Conservation (phyloP, 2,797 vertebrate genomes). For the Tenualosa thibaudeaui region DNA sequence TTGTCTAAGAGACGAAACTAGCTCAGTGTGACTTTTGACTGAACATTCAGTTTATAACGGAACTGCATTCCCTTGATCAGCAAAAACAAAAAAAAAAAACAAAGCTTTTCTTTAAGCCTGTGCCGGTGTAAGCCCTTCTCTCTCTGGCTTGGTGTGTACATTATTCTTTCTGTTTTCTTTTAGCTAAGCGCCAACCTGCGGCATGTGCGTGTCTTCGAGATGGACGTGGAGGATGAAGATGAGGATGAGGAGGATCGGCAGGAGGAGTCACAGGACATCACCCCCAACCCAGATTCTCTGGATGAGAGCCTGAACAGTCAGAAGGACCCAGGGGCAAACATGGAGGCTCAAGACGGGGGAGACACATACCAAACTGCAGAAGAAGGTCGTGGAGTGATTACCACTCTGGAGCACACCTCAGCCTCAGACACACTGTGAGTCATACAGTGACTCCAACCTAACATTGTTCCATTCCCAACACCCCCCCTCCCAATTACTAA, state of each 20-base stretch:
- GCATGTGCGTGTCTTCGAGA: slow-evolving; percentile 94
- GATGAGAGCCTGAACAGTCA: slow-evolving; percentile 67
- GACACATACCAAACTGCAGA: slow-evolving; percentile 62
- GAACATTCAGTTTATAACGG: not conserved
- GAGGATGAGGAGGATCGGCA: slow-evolving; percentile 91
- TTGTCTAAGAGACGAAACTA: not conserved
- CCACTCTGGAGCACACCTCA: slow-evolving; percentile 40
- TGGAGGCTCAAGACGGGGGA: slow-evolving; percentile 43
- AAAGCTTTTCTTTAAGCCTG: not conserved
- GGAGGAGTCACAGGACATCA: slow-evolving; percentile 78
- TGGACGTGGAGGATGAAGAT: slow-evolving; percentile 98
- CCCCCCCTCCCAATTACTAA: too few species aligned
- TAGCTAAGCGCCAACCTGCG: slow-evolving; percentile 94
- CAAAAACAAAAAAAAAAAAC: too few species aligned
- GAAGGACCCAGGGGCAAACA: slow-evolving; percentile 43
- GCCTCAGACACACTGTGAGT: slow-evolving; percentile 46
- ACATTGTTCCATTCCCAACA: too few species aligned
- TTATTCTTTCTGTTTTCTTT: not conserved
- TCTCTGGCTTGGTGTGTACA: not conserved
- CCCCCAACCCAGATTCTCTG: slow-evolving; percentile 75
- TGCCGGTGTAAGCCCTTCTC: not conserved
- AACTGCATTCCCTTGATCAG: not conserved
- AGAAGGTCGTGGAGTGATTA: slow-evolving; percentile 53
- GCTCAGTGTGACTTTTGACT: not conserved
- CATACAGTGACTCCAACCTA: not conserved